A percentile compares a stretch with the other conserved stretches of the same genome.
Conservation (phyloP, 2,797 vertebrate genomes). For the Myotis pilosus region DNA sequence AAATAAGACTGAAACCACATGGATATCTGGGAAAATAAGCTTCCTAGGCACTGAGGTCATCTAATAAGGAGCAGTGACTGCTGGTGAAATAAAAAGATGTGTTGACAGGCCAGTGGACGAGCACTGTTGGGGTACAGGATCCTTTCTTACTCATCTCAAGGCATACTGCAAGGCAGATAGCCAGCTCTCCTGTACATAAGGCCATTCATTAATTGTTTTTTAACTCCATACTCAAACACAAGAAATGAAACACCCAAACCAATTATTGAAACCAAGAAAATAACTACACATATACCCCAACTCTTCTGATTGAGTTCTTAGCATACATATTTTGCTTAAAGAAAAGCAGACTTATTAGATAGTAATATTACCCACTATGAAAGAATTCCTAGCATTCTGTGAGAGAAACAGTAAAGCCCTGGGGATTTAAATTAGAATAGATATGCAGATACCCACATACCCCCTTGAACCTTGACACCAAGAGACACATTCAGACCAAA, state of each 20-base stretch:
- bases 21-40: neutral
- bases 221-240: neutral
- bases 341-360: neutral
- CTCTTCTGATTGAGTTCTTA: neutral
- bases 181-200: neutral
- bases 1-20: neutral
- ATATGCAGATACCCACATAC: neutral
- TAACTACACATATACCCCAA: neutral
- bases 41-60: neutral
- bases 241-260: neutral
- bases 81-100: neutral
- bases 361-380: neutral
- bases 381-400: neutral
- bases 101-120: neutral
- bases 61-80: neutral
- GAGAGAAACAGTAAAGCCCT: neutral
- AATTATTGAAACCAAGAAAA: neutral
- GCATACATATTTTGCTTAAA: neutral
- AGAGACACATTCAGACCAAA: neutral
- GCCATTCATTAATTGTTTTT: neutral
- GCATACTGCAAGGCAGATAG: neutral
- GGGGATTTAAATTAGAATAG: neutral
- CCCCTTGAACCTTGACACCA: neutral
- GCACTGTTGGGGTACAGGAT: accelerated
- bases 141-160: neutral